These are phyloP conservation scores for Trematomus loennbergii DNA, from an alignment of 2,113 vertebrate species.

Conservation along the genomic window DNA sequence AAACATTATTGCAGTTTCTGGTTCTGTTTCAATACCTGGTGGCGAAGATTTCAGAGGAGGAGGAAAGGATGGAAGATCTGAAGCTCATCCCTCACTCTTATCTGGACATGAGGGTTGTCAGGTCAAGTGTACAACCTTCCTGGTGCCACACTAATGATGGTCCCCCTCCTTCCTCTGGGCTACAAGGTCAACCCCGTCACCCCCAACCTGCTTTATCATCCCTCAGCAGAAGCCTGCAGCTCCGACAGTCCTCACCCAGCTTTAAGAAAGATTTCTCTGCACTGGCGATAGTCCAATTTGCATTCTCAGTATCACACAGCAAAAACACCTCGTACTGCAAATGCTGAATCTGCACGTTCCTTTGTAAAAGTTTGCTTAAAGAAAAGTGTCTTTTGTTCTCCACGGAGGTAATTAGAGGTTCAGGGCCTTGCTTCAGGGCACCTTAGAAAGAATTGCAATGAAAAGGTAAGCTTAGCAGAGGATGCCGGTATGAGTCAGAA, in stretches of 20 bases:
- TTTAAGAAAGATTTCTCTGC: conserved; percentile 49
- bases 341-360: conserved; percentile 61
- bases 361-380: conserved; percentile 9
- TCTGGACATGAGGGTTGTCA: conserved; percentile 72
- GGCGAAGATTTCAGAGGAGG: conserved; percentile 11
- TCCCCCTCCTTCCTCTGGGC: conserved; percentile 42
- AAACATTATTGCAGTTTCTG: conserved; percentile 7
- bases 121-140: conserved; percentile 78
- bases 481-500: conserved; percentile 22
- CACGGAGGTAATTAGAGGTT: conserved; percentile 62
- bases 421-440: conserved; percentile 52
- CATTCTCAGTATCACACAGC: conserved; percentile 31
- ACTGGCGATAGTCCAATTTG: conserved; percentile 28
- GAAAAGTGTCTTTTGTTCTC: conserved; percentile 42
- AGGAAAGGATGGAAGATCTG: conserved; percentile 38
- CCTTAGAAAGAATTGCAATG: conserved; percentile 38
- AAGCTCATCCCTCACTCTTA: conserved; percentile 79
- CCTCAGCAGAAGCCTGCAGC: conserved; percentile 51
- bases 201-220: conserved; percentile 60
- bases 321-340: conserved; percentile 6
- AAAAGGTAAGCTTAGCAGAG: conserved; percentile 50
- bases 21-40: neutral
- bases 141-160: conserved; percentile 80
- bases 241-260: conserved; percentile 30
- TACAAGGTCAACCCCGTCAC: conserved; percentile 72